Base-by-base conservation (phyloP, 1,140 invertebrate species). In the Drosophila sp. region DNA sequence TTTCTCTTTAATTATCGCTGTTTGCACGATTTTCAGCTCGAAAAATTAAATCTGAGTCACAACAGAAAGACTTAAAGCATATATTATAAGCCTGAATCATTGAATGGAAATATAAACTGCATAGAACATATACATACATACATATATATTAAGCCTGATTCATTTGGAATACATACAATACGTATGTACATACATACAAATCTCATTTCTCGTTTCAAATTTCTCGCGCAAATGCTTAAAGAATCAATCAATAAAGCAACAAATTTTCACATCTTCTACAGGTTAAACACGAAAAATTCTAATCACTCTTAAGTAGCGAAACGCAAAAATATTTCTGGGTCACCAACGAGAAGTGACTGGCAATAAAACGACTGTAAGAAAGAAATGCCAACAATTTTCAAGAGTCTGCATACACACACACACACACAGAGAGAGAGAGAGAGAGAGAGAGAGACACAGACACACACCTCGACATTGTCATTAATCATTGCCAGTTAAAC, bases 401-500 rank as follows among this genome's bases (percentile, higher is more conserved):
- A 72, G 67, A 72, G 65, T 62, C 73, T 65, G 60, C 44, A n/a
- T 17, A n/a, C 11, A 17, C 11, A 41, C 40, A 41, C 11, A 41
- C 3, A 41, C 11, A 41, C n/a, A 41, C n/a, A 41, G 0, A 50
- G 1, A 50, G 23, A 47, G 8, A 47, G 1, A 30, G 8, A 56
- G 23, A 70, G 17, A 25, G 44, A 27, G 17, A 23, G n/a, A 47
- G 44, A 50, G 44, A 50, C 1, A 17, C 11, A 17, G 32, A 60
- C 63, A 66, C 57, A 72, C 50, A 70, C 56, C 63, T 74, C 66
- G 57, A 63, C 65, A 76, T 69, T 76, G 74, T 77, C 82, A 85
- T 85, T 85, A 85, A 85, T 85, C 82, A 85, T 85, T 80, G 76
- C 80, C 80, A 77, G 80, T 84, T 84, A 83, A 83, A 83, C 80